A percentile compares a stretch with the other conserved stretches of the same genome.
Conservation (phyloP, 2,888 invertebrate species). For the Microdon myrmicae region DNA sequence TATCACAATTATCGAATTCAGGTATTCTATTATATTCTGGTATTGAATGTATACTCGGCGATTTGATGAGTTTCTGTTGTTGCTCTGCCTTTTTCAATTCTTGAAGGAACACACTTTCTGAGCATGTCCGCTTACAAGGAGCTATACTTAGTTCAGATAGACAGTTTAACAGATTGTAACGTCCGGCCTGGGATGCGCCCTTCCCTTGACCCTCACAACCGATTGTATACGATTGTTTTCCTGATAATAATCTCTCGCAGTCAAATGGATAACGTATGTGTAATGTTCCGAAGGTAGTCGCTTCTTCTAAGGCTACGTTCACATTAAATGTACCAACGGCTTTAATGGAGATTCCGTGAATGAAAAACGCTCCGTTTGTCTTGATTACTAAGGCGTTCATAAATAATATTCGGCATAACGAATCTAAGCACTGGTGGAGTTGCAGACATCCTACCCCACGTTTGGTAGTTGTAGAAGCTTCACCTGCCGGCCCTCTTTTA, state of each 20-base stretch:
- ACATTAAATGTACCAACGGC: conserved; percentile 36
- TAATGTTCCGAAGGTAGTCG: conserved; percentile 14
- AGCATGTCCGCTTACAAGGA: conserved; percentile 49
- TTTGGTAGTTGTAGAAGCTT: conserved; percentile 57
- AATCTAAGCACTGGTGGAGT: conserved; percentile 72
- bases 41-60: conserved; percentile 60
- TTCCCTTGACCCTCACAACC: not conserved
- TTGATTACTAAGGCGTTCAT: conserved; percentile 66
- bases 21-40: conserved; percentile 57
- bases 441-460: conserved; percentile 71
- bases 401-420: conserved; percentile 69
- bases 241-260: not conserved
- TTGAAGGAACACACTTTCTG: conserved; percentile 32
- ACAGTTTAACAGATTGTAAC: conserved; percentile 27
- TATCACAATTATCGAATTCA: conserved; percentile 55
- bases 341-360: conserved; percentile 70
- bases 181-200: not conserved
- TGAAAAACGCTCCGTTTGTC: conserved; percentile 63
- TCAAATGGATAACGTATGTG: conserved; percentile 33
- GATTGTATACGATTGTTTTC: not conserved
- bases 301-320: conserved; percentile 16
- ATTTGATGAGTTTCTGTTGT: conserved; percentile 41
- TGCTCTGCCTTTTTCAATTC: conserved; percentile 25
- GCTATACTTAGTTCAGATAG: conserved; percentile 45
- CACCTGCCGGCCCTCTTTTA: conserved; percentile 71